phyloP scores from a whole-genome alignment of 2,797 vertebrate species.

The Taenioides sp. region DNA sequence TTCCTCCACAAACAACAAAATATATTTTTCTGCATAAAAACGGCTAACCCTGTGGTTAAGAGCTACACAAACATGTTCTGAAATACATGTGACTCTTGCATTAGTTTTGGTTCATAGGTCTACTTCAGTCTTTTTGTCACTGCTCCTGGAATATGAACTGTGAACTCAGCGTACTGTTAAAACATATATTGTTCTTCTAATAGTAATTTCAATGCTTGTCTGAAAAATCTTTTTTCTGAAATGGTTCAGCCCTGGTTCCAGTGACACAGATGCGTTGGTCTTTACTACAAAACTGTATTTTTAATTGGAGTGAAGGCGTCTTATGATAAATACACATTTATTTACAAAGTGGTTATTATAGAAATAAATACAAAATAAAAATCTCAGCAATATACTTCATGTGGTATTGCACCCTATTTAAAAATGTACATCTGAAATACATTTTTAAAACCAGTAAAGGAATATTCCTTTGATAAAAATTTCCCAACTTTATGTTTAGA shows the following conservation, averaged over 20 bases:
- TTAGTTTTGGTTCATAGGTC: too few relatives aligned
- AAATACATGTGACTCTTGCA: too few relatives aligned
- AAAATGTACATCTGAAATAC: slow-evolving; percentile 99
- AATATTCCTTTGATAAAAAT: slow-evolving; percentile 98
- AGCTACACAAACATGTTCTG: too few relatives aligned
- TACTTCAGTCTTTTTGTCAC: too few relatives aligned
- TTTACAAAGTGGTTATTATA: slow-evolving; percentile 99
- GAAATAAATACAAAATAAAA: slow-evolving; percentile 99
- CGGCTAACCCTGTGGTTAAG: too few relatives aligned
- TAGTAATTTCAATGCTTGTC: too few relatives aligned
- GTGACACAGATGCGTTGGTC: slow-evolving; percentile 61
- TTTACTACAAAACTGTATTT: slow-evolving; percentile 47
- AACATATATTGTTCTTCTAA: too few relatives aligned
- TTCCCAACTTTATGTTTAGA: slow-evolving; percentile 91
- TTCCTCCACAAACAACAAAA: too few relatives aligned
- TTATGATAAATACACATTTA: slow-evolving; percentile 99
- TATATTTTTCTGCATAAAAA: too few relatives aligned
- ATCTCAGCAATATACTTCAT: slow-evolving; percentile 99
- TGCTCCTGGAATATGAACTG: too few relatives aligned
- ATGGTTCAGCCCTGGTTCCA: slow-evolving; percentile 1
- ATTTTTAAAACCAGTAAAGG: slow-evolving; percentile 95
- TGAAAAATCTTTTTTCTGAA: too few relatives aligned
- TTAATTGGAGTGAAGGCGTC: slow-evolving; percentile 86
- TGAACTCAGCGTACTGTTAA: too few relatives aligned
- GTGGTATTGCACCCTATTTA: slow-evolving; percentile 98